Percentiles rank a stretch among this genome's conserved stretches.
Conservation (phyloP, 2,888 invertebrate species). For the Tiliacea aurago region DNA sequence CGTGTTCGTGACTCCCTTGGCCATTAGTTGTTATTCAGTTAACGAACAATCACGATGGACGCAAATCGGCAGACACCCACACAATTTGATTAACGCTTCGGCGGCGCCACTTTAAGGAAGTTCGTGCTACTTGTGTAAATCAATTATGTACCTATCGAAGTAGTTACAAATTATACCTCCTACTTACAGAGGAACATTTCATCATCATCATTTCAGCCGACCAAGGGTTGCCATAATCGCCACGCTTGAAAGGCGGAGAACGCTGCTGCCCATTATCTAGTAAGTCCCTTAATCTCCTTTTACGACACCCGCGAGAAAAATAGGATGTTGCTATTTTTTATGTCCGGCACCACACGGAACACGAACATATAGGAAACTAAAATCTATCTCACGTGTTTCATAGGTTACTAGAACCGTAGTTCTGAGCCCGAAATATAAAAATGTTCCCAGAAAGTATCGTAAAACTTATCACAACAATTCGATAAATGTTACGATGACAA, state of each 20-base stretch:
- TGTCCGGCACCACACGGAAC: too few species aligned
- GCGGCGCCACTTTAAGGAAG: conserved; percentile 65
- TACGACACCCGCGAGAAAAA: too few species aligned
- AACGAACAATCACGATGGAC: conserved; percentile 68
- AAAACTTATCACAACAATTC: conserved; percentile 25
- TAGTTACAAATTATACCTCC: conserved; percentile 5
- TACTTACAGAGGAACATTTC: not conserved
- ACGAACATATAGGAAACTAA: too few species aligned
- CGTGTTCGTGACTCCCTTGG: conserved; percentile 65
- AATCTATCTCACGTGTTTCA: too few species aligned
- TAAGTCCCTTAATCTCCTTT: too few species aligned
- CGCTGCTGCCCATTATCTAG: too few species aligned
- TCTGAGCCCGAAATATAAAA: not conserved
- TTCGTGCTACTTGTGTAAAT: conserved; percentile 56
- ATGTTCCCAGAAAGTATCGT: not conserved
- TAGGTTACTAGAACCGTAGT: not conserved
- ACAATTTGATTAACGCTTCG: conserved; percentile 72
- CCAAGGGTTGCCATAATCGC: too few species aligned
- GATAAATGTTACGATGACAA: conserved; percentile 38
- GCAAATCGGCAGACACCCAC: conserved; percentile 56
- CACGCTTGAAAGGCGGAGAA: too few species aligned
- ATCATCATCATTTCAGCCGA: too few species aligned
- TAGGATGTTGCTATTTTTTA: too few species aligned
- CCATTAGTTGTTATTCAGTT: conserved; percentile 67
- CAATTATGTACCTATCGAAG: conserved; percentile 47